phyloP scores from a whole-genome alignment of 2,888 invertebrate genomes.

The Aleiodes testaceus region DNA sequence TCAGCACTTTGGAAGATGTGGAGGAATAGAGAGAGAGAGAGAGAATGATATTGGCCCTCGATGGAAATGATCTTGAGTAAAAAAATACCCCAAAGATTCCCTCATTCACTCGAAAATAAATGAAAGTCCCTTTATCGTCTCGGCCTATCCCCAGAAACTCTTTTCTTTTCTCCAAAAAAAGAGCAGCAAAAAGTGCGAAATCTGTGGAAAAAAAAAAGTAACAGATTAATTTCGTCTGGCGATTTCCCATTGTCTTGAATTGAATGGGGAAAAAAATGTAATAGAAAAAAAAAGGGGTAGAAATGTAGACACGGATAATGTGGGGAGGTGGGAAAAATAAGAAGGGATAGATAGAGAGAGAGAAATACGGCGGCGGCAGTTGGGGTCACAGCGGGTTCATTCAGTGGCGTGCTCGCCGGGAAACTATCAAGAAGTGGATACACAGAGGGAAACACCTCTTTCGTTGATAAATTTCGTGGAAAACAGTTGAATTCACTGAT shows the following conservation, averaged over 20 bases:
- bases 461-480: neutral
- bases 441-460: conserved; percentile 5
- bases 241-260: neutral
- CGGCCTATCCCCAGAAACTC: too few relatives aligned
- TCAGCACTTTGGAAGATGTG: conserved; percentile 11
- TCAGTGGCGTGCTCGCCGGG: conserved; percentile 60
- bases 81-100: neutral
- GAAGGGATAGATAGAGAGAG: conserved; percentile 39
- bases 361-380: conserved; percentile 32
- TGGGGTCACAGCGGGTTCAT: conserved; percentile 65
- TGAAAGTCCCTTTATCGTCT: too few relatives aligned
- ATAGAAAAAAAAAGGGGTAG: neutral
- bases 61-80: conserved; percentile 19
- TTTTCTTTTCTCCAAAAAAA: too few relatives aligned
- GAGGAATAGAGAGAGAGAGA: neutral
- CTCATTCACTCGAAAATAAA: too few relatives aligned
- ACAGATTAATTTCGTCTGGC: too few relatives aligned
- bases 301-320: neutral
- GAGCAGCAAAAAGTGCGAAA: too few relatives aligned
- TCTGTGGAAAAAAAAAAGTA: too few relatives aligned
- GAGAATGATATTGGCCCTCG: neutral
- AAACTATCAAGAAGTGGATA: conserved; percentile 36
- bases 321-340: neutral
- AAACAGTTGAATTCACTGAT: neutral
- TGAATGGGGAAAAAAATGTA: neutral